These are phyloP conservation scores for Girardia tigrina DNA, from an alignment of 2,888 invertebrate genomes.

Conservation along the genomic window DNA sequence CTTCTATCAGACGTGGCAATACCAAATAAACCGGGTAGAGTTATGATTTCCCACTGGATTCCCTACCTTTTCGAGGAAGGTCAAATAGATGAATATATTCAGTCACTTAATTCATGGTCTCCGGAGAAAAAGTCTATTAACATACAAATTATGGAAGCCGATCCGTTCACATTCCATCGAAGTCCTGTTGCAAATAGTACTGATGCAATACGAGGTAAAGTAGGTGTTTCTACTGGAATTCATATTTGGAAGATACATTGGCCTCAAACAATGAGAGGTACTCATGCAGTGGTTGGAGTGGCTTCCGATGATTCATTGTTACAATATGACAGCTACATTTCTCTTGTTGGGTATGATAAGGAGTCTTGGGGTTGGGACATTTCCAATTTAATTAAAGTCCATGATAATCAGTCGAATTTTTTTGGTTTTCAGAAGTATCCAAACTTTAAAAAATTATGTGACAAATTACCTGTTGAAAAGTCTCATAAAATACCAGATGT, in stretches of 20 bases:
- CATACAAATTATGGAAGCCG: constrained; percentile 97
- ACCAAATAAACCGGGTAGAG: neutral
- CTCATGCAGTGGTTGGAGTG: constrained; percentile 31
- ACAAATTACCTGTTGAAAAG: neutral
- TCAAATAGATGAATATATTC: neutral
- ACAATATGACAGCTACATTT: neutral
- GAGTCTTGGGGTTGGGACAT: constrained; percentile 35
- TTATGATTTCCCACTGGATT: neutral
- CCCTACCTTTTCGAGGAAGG: neutral
- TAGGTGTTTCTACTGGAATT: constrained; percentile 78
- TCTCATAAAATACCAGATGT: constrained; percentile 32
- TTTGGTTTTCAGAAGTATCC: neutral
- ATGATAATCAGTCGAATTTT: neutral
- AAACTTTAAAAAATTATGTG: neutral
- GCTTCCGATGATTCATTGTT: neutral
- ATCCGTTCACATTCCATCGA: constrained; percentile 90
- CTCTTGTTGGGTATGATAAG: constrained; percentile 8
- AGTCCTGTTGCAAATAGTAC: constrained; percentile 94
- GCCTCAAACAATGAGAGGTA: constrained; percentile 54
- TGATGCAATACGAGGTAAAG: constrained; percentile 90
- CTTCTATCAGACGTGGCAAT: neutral
- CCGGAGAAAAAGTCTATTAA: constrained; percentile 85
- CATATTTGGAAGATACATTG: constrained; percentile 97
- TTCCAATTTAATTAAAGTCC: neutral
- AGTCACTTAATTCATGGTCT: constrained; percentile 63